These are phyloP conservation scores for Calypte anna DNA, from an alignment of 2,113 vertebrate genomes.

Conservation along the genomic window DNA sequence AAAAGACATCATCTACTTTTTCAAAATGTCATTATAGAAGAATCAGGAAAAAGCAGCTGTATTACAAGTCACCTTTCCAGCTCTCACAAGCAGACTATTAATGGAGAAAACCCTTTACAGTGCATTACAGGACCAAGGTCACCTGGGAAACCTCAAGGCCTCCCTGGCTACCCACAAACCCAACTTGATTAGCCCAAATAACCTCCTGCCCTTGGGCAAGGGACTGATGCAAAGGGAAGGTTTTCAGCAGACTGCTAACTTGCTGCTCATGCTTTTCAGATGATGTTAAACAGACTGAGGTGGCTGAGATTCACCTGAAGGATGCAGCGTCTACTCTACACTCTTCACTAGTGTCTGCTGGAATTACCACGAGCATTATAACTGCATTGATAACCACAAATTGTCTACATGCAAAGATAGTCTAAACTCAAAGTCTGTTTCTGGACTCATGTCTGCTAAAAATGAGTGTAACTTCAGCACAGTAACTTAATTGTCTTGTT, in stretches of 20 bases:
- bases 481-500: not conserved
- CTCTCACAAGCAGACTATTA: conserved; percentile 57
- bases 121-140: conserved; percentile 51
- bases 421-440: not conserved
- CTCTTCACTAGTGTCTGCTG: not conserved
- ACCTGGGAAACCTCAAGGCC: conserved; percentile 33
- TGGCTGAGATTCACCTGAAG: not conserved
- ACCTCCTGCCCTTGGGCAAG: conserved; percentile 58
- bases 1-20: conserved; percentile 72
- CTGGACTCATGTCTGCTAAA: not conserved
- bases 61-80: conserved; percentile 66
- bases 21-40: conserved; percentile 65
- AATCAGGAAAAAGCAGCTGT: conserved; percentile 55
- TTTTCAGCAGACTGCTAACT: conserved; percentile 43
- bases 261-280: conserved; percentile 6
- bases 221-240: conserved; percentile 25
- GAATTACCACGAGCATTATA: not conserved
- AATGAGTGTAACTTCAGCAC: not conserved
- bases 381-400: not conserved
- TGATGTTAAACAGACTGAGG: not conserved
- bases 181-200: conserved; percentile 62
- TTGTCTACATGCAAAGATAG: not conserved
- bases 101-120: conserved; percentile 38
- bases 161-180: not conserved
- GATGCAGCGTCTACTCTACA: not conserved